phyloP scores from a whole-genome alignment of 2,888 invertebrate species.

The Idaea aversata region DNA sequence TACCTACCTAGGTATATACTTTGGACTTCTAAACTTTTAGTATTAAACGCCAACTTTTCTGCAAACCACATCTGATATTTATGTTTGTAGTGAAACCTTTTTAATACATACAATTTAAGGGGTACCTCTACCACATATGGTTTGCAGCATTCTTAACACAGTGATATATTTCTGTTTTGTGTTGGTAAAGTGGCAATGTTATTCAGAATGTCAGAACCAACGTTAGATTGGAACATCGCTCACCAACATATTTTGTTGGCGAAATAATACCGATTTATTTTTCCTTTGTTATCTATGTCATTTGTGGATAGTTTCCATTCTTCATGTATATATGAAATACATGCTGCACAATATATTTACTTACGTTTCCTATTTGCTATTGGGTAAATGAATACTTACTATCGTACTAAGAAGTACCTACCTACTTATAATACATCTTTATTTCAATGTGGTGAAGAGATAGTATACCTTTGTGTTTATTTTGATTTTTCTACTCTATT shows the following conservation, averaged over 20 bases:
- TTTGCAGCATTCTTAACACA: not conserved
- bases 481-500: too few species aligned
- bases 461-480: too few species aligned
- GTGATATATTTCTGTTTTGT: not conserved
- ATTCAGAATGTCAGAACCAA: slow-evolving; percentile 45
- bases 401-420: too few species aligned
- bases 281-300: slow-evolving; percentile 49
- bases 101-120: too few species aligned
- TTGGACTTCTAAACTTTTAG: too few species aligned
- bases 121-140: not conserved
- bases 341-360: slow-evolving; percentile 18
- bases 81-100: too few species aligned
- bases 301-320: slow-evolving; percentile 53
- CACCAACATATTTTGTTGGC: slow-evolving; percentile 61
- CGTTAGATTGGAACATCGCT: slow-evolving; percentile 54
- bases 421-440: too few species aligned
- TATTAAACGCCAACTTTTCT: too few species aligned
- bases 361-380: slow-evolving; percentile 17
- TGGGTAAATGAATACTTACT: not conserved
- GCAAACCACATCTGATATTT: too few species aligned
- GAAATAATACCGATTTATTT: slow-evolving; percentile 60
- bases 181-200: slow-evolving; percentile 36
- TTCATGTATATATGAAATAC: slow-evolving; percentile 41
- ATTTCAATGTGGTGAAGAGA: too few species aligned
- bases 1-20: too few species aligned